These are phyloP conservation scores for Lasioglossum malachurum DNA, from an alignment of 2,888 invertebrate genomes.

Conservation along the genomic window DNA sequence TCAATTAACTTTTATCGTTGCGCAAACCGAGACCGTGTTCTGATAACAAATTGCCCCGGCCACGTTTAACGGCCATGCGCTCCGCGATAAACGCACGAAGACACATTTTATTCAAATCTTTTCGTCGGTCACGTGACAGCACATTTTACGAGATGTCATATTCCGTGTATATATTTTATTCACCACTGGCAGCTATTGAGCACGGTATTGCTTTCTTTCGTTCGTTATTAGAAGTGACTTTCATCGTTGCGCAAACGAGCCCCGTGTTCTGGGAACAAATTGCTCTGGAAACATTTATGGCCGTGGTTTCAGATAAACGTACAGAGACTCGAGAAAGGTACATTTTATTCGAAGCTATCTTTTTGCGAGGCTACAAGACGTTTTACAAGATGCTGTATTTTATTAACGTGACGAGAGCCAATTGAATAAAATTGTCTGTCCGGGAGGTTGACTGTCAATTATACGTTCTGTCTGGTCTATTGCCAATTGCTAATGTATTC, in stretches of 20 bases:
- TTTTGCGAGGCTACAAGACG: neutral
- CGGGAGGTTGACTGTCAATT: too few species aligned
- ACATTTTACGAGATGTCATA: neutral
- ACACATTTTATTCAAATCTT: neutral
- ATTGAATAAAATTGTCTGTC: too few species aligned
- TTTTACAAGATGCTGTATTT: too few species aligned
- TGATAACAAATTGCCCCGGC: neutral
- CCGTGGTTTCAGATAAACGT: neutral
- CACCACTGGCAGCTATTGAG: too few species aligned
- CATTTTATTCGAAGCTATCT: neutral
- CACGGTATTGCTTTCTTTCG: neutral
- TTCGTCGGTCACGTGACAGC: neutral
- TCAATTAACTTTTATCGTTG: neutral
- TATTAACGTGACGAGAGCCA: too few species aligned
- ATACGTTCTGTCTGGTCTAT: too few species aligned
- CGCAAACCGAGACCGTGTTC: neutral
- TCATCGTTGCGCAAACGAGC: neutral
- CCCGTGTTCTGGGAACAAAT: neutral
- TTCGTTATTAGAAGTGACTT: neutral
- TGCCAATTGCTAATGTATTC: too few species aligned
- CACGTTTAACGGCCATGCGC: neutral
- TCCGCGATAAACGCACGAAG: neutral
- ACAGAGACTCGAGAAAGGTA: neutral
- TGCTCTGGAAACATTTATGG: neutral
- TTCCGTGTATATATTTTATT: neutral